Evolutionary conservation across 2,888 invertebrate genomes (phyloP), one percentile per base, ranked within the genome.

Genomic region (Catonia carolina): DNA sequence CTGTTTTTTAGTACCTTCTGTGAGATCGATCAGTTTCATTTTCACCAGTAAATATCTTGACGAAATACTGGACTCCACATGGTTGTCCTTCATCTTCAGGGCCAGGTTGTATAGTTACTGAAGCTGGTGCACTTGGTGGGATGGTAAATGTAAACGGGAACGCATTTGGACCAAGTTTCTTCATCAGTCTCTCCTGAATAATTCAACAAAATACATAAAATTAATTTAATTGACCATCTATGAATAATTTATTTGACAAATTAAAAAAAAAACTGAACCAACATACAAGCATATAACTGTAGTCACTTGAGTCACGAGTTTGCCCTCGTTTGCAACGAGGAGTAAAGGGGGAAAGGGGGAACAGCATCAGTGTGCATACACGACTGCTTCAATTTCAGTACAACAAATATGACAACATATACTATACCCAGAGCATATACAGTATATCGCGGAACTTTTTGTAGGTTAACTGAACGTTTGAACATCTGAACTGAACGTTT

Each of bases 1-100:
- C n/a, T n/a, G n/a, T n/a, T n/a, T n/a, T n/a, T n/a, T n/a, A n/a
- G n/a, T 73, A 76, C 86, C 87, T 76, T 75, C 89, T 84, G 72
- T 95, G 89, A 39, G 84, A 81, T 64, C 87, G 78, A 70, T 92
- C 90, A 37, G 85, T 80, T 67, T 82, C 86, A 56, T 78, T 82
- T 64, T 91, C 90, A 0, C 89, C 91, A 1, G 85, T 85, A 70
- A 88, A 92, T 18, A 92, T 78, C 75, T 93, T 94, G 41, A 96
- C 82, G 69, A 87, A 91, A 73, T 95, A 96, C 69, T 89, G 90
- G 2, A 95, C 93, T 14, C 91, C 91, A 72, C 94, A 95, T 0
- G 95, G 94, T 72, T 93, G 86, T 2, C 92, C 91, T 55, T 84
- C 83, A 68, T 90, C 90, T 55, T 89, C 89, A 0, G 82, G 75